Evolutionary conservation across 1,140 invertebrate species (phyloP).

Genomic region (Heliconius nattereri): DNA sequence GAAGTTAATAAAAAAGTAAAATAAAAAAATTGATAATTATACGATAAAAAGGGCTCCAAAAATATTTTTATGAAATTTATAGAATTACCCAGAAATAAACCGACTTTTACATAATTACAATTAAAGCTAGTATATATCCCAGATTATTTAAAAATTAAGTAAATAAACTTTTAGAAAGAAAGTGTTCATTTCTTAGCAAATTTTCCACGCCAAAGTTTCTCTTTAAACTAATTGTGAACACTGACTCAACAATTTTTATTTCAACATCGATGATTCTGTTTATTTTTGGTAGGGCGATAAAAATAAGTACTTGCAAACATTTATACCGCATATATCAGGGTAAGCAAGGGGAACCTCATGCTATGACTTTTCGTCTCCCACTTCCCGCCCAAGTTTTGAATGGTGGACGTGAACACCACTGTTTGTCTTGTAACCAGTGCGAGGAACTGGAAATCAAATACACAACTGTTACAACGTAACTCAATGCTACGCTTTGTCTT

Average conservation of each 20-base stretch:
- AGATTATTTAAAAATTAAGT: neutral
- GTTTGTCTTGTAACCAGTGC: no score
- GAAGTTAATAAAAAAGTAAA: no score
- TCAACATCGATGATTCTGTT: conserved; percentile 4
- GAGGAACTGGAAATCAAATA: no score
- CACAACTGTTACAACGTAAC: no score
- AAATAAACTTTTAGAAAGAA: neutral
- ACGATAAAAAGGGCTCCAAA: no score
- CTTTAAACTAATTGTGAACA: conserved; percentile 13
- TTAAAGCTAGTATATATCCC: neutral
- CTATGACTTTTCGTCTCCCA: no score
- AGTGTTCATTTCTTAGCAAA: conserved; percentile 5
- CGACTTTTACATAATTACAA: neutral
- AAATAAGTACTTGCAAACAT: neutral
- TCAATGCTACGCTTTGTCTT: no score
- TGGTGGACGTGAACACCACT: no score
- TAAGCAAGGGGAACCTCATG: neutral
- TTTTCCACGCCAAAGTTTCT: conserved; percentile 6
- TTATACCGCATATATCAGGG: neutral
- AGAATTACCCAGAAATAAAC: no score
- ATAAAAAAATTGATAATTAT: no score
- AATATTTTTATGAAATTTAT: no score
- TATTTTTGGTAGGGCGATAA: neutral
- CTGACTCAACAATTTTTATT: conserved; percentile 13
- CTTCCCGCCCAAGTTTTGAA: no score